Base-by-base conservation (phyloP, 2,888 invertebrate genomes). In the Pheosia gnoma region DNA sequence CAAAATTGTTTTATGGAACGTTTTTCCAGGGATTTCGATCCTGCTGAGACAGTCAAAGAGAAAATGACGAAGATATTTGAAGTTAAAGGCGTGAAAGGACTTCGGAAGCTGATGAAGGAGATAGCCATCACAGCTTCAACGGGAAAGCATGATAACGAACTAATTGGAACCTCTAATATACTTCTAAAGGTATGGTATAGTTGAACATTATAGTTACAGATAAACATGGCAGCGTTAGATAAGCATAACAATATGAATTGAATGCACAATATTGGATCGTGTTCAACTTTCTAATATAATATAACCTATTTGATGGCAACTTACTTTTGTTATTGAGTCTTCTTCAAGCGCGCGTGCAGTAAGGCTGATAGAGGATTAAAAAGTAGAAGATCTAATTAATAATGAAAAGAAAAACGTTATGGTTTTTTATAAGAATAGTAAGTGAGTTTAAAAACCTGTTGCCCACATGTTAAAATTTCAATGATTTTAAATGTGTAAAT, bases 81-180 rank as follows among this genome's bases (percentile, higher is more conserved):
- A 77, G 96, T 98, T 0, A 98, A 98, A 90, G 98, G 97, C 0
- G 96, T 97, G 0, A 96, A 96, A 82, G 98, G 98, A 0, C 93
- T 98, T 25, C 94, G 97, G 43, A 98, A 97, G 86, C 87, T 98
- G 47, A 96, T 98, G 93, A 98, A 98, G 82, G 98, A 98, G 90
- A 97, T 98, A 63, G 97, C 97, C 0, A 96, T 99, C 13, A 98
- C 99, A 0, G 99, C 99, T 55, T 98, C 98, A 0, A 98, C 98
- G 0, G 97, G 99, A 70, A 98, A 96, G 94, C 98, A 96, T 88
- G 97, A 98, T 74, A 99, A 99, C 84, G 99, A 99, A 90, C 96
- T 99, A 62, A 97, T 99, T 65, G 99, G 99, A 1, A 96, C 96
- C 65, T 96, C 98, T 54, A 96, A 96, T 82, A 96, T 99, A 80